These are phyloP conservation scores for Sarcophilus harrisii DNA, from an alignment of 2,797 vertebrate species.

Conservation along the genomic window DNA sequence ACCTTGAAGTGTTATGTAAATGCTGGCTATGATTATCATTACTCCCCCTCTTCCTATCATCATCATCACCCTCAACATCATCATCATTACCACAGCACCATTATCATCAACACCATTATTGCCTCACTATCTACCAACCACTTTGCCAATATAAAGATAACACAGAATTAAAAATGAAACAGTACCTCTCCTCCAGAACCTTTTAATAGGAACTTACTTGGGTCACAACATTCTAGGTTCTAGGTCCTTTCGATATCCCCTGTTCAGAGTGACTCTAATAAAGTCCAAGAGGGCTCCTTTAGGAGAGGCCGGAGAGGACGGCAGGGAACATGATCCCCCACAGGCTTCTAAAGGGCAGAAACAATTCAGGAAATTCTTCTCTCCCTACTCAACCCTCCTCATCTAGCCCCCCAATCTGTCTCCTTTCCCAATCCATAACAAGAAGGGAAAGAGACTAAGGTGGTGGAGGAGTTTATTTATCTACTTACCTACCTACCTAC, in stretches of 20 bases:
- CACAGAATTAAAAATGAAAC: neutral
- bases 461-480: neutral
- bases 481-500: too few species aligned
- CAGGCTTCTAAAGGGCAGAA: neutral
- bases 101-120: fast-evolving
- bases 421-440: neutral
- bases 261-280: neutral
- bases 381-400: neutral
- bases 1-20: neutral
- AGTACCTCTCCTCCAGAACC: neutral
- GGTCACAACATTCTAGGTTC: neutral
- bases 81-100: neutral
- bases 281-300: neutral
- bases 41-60: neutral
- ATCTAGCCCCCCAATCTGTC: neutral
- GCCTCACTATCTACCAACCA: neutral
- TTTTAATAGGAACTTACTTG: neutral
- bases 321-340: neutral
- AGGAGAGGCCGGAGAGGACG: neutral
- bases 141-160: neutral
- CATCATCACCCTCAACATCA: neutral
- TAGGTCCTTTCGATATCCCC: neutral
- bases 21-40: neutral
- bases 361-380: neutral
- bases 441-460: neutral